Evolutionary conservation across 30 jellyfish, hydroid and myxozoan genomes (phyloP), one percentile per base, ranked within the genome.

Genomic region (Chrysaora quinquecirrha): DNA sequence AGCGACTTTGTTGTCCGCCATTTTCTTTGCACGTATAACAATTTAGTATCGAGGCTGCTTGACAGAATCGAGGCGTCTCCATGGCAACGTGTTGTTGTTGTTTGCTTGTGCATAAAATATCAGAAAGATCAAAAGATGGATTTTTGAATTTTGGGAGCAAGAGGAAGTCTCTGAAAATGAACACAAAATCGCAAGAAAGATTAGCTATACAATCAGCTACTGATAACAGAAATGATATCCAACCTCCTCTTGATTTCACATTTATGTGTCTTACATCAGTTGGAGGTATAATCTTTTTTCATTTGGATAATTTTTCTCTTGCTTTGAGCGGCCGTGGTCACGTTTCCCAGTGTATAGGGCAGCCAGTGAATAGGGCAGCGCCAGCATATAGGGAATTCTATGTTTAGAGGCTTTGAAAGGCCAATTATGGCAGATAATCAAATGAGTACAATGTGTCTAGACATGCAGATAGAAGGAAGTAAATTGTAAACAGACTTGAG

Each of bases 231-330:
- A 60, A 72, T 35, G 90, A 80, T 43, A 12, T 25, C 34, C 83
- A 87, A 28, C 93, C 96, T 10, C 97, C 97, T 10, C 83, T 89
- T n/a, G 97, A 89, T 76, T 89, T 24, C 73, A 89, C 97, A 1
- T 89, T 89, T 38, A 80, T 89, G 94, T 89, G 93, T 46, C 83
- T 89, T 2, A 71, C 97, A 29, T 89, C 97, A n/a, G 77, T 89
- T 3, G 23, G 90, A 64, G 97, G 97, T 89, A 64, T 20, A 0
- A 29, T n/a, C n/a, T n/a, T n/a, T n/a, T n/a, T n/a, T n/a, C n/a
- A n/a, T n/a, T n/a, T n/a, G n/a, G n/a, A n/a, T n/a, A n/a, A n/a
- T n/a, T n/a, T n/a, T n/a, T n/a, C n/a, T n/a, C n/a, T n/a, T n/a
- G n/a, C n/a, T n/a, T n/a, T n/a, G n/a, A n/a, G n/a, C n/a, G n/a